Evolutionary conservation across 2,797 vertebrate species (phyloP), one percentile per base, ranked within the genome.

Genomic region (Sebastes wilsoni): DNA sequence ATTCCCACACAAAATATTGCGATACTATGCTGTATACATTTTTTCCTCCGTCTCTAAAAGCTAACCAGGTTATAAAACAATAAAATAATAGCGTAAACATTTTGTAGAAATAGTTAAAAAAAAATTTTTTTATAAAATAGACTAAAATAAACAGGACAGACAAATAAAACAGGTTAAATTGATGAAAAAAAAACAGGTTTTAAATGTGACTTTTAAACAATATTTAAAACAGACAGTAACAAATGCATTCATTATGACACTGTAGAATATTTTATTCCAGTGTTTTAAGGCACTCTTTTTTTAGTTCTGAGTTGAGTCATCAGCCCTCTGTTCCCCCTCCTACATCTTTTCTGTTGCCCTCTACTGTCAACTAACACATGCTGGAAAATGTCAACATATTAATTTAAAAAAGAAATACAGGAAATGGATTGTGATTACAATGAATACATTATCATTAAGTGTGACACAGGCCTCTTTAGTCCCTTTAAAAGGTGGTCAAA

Each of bases 241-340:
- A 42, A 46, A 58, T 66, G 20, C 3, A 66, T 72, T 56, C 14
- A 49, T 60, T 56, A n/a, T 75, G 38, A 72, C 52, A 56, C 14
- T 67, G 32, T n/a, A 30, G 25, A 36, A 61, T 61, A 49, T 58
- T 71, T 55, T 18, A 46, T 46, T 46, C 66, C 58, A 64, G 55
- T 34, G 56, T 60, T 80, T 71, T 59, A 49, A 46, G 80, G 34
- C 59, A 65, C 11, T 70, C 34, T 76, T 42, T 36, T 46, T 46
- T 46, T 46, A 16, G 60, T 55, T 72, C 56, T 60, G 32, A 55
- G 55, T 68, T 76, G 27, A 75, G 49, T 54, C 32, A 52, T 69
- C 34, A 65, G 14, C 20, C 42, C 34, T 5, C 10, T 34, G 78
- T 36, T 66, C 4, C 20, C 18, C 60, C 60, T 61, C 60, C 49